phyloP scores from a whole-genome alignment of 2,113 vertebrate species.

The Takifugu flavidus region DNA sequence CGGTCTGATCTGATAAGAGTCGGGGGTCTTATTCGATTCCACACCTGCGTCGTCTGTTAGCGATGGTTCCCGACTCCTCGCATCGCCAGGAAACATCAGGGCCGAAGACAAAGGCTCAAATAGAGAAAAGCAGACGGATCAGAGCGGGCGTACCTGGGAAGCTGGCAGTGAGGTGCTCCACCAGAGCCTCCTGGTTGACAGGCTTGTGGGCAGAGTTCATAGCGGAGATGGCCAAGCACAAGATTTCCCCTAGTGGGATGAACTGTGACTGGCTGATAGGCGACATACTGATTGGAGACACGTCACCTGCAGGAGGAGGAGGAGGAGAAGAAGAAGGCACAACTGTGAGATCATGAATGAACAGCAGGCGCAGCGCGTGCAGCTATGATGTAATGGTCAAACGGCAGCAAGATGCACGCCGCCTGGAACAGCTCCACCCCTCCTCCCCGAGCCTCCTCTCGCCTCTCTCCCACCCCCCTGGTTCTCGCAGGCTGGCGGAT shows the following conservation, averaged over 20 bases:
- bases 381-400: conserved; percentile 75
- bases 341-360: conserved; percentile 64
- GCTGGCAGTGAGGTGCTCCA: conserved; percentile 95
- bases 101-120: too few species aligned
- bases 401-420: conserved; percentile 61
- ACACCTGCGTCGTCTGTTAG: too few species aligned
- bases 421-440: conserved; percentile 60
- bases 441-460: conserved; percentile 41
- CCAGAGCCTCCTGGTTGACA: conserved; percentile 96
- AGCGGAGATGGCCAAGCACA: conserved; percentile 97
- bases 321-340: conserved; percentile 37
- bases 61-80: too few species aligned
- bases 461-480: conserved; percentile 46
- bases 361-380: conserved; percentile 65
- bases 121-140: not conserved
- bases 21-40: too few species aligned
- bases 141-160: conserved; percentile 87
- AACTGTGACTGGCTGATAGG: conserved; percentile 99
- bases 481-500: conserved; percentile 51
- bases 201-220: conserved; percentile 98
- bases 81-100: too few species aligned
- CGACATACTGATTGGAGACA: conserved; percentile 99
- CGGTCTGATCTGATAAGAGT: too few species aligned
- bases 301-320: conserved; percentile 85
- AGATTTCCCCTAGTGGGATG: conserved; percentile 98